Evolutionary conservation across 2,888 invertebrate genomes (phyloP).

Genomic region (Ecdyonurus torrentis): DNA sequence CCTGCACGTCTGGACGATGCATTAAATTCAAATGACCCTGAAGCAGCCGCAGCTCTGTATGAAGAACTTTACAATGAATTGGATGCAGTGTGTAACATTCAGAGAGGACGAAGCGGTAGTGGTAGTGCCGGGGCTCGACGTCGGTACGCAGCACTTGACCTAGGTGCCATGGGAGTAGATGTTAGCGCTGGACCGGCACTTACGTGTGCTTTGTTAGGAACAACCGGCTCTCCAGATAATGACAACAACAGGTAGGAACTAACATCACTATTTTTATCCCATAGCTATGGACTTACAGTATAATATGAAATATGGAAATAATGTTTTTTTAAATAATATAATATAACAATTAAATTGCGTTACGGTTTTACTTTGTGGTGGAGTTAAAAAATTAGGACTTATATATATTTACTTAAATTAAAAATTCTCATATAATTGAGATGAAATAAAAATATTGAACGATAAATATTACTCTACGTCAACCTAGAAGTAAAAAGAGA

Average conservation of each 20-base stretch:
- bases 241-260: neutral
- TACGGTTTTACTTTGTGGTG: too few relatives aligned
- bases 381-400: too few relatives aligned
- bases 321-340: too few relatives aligned
- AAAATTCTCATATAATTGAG: too few relatives aligned
- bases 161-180: slow-evolving; percentile 54
- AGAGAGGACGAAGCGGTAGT: slow-evolving; percentile 18
- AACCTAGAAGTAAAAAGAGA: too few relatives aligned
- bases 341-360: too few relatives aligned
- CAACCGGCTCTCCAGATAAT: neutral
- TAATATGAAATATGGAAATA: too few relatives aligned
- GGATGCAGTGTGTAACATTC: slow-evolving; percentile 33
- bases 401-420: too few relatives aligned
- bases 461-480: too few relatives aligned
- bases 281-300: too few relatives aligned
- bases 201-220: neutral
- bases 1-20: slow-evolving; percentile 61
- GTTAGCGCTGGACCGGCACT: slow-evolving; percentile 35
- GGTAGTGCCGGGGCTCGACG: slow-evolving; percentile 31
- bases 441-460: too few relatives aligned
- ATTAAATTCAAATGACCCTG: slow-evolving; percentile 42
- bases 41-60: slow-evolving; percentile 47
- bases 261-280: too few relatives aligned
- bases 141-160: slow-evolving; percentile 46
- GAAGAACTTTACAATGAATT: slow-evolving; percentile 46